Conservation (phyloP, 1,140 invertebrate genomes). For the Ericerus pela region DNA sequence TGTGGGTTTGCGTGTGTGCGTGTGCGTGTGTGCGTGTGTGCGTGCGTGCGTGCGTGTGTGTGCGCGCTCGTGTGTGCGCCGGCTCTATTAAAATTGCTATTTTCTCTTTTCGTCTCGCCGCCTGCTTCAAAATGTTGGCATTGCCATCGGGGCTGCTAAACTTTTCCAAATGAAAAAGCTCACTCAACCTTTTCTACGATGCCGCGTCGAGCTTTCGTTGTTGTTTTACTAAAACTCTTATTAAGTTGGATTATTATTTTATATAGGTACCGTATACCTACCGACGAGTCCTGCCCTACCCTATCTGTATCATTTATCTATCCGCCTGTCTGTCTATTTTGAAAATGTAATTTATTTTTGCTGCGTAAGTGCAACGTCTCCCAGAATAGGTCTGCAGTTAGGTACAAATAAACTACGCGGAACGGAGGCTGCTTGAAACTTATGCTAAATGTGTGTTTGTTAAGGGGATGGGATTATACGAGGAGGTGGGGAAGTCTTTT, state of each 20-base stretch:
- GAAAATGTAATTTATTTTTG: conserved; percentile 9
- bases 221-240: conserved; percentile 12
- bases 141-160: conserved; percentile 11
- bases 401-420: conserved; percentile 7
- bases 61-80: too few relatives aligned
- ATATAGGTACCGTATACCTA: too few relatives aligned
- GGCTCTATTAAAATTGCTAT: conserved; percentile 7
- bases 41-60: too few relatives aligned
- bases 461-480: too few relatives aligned
- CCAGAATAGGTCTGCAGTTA: too few relatives aligned
- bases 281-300: too few relatives aligned
- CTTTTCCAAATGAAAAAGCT: conserved; percentile 11
- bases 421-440: conserved; percentile 16
- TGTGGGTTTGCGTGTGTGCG: too few relatives aligned
- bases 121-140: conserved; percentile 4
- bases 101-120: conserved; percentile 7
- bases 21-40: too few relatives aligned
- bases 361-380: conserved; percentile 3
- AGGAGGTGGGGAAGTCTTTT: too few relatives aligned
- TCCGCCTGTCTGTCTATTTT: too few relatives aligned
- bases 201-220: conserved; percentile 8
- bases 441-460: too few relatives aligned
- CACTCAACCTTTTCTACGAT: conserved; percentile 9
- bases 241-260: conserved; percentile 12
- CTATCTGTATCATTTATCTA: too few relatives aligned